Conservation (phyloP, 1,140 invertebrate genomes). For the Capitella teleta region DNA sequence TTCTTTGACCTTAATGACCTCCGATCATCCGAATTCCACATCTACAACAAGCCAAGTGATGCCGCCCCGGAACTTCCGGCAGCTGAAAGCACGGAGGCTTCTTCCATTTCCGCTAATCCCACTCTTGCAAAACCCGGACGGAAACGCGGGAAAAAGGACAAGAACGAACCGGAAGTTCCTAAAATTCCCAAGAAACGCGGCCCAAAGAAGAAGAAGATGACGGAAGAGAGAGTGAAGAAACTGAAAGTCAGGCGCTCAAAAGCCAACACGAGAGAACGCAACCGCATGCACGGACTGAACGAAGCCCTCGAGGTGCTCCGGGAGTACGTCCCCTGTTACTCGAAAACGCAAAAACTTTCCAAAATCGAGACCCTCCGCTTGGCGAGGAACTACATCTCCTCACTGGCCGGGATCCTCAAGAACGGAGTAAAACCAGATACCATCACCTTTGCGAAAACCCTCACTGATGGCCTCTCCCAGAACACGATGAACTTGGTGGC, state of each 20-base stretch:
- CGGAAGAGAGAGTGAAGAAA: constrained; percentile 45
- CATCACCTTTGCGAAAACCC: constrained; percentile 44
- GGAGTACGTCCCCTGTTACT: constrained; percentile 44
- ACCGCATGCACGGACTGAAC: constrained; percentile 56
- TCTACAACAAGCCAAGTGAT: no score
- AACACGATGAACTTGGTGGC: constrained; percentile 50
- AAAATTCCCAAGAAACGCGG: constrained; percentile 39
- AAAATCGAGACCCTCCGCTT: constrained; percentile 97
- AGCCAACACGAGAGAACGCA: constrained; percentile 53
- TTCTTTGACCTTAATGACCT: no score
- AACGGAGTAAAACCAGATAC: constrained; percentile 44
- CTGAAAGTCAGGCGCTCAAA: constrained; percentile 42
- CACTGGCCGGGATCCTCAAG: constrained; percentile 46
- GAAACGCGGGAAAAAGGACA: no score
- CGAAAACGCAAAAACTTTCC: constrained; percentile 57
- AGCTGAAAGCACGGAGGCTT: no score
- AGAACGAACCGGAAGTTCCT: no score
- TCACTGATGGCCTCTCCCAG: constrained; percentile 51
- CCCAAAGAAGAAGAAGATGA: constrained; percentile 40
- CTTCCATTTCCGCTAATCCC: no score
- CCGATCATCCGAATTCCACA: no score
- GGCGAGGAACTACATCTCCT: constrained; percentile 86
- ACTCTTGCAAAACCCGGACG: no score
- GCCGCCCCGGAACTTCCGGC: no score
- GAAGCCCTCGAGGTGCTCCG: constrained; percentile 50